phyloP scores from a whole-genome alignment of 92 coral and sea anemone species.

The Parazoanthus swiftii region DNA sequence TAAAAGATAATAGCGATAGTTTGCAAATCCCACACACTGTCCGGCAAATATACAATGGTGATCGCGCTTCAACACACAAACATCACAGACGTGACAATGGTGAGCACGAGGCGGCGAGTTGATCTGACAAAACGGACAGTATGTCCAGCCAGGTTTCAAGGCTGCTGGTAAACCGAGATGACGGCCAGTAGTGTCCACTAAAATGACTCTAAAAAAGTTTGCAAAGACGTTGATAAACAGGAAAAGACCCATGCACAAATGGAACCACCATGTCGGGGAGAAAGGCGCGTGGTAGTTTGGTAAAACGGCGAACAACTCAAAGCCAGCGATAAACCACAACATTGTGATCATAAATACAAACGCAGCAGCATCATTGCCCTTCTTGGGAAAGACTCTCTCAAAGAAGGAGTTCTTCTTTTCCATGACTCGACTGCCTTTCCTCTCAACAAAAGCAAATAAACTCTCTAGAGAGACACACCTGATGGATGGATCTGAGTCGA shows the following conservation, averaged over 20 bases:
- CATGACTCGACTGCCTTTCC: background rate
- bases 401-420: conserved; percentile 38
- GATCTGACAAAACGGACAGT: conserved; percentile 93
- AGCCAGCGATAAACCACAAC: conserved; percentile 74
- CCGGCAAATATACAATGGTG: conserved; percentile 97
- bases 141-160: conserved; percentile 93
- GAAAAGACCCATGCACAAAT: conserved; percentile 75
- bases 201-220: conserved; percentile 80
- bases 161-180: conserved; percentile 85
- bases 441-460: background rate
- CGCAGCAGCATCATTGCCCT: conserved; percentile 82
- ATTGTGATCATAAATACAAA: conserved; percentile 77
- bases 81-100: conserved; percentile 91
- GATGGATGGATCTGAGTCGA: background rate
- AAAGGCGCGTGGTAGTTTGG: conserved; percentile 84
- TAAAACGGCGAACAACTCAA: conserved; percentile 82
- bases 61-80: conserved; percentile 88
- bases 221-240: conserved; percentile 90
- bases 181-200: conserved; percentile 85
- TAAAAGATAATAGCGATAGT: conserved; percentile 91
- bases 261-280: conserved; percentile 71
- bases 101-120: conserved; percentile 90
- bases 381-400: conserved; percentile 66
- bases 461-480: background rate
- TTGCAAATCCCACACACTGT: conserved; percentile 88